phyloP scores from a whole-genome alignment of 1,140 invertebrate species.

The Trichomalopsis sarcophagae region DNA sequence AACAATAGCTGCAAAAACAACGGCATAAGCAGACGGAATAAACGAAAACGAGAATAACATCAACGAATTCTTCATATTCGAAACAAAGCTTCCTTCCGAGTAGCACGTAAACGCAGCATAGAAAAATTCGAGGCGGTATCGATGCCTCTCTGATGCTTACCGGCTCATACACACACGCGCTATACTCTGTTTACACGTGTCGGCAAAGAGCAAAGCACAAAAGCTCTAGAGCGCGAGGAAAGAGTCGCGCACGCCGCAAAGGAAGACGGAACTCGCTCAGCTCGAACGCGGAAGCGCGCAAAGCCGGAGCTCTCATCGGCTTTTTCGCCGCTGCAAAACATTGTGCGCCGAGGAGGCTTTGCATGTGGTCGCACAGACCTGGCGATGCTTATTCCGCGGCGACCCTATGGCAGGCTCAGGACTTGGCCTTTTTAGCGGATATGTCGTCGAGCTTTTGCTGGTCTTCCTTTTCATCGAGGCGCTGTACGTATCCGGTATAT shows the following conservation, averaged over 20 bases:
- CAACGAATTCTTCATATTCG: neutral
- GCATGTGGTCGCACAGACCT: neutral
- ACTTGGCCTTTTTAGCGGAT: neutral
- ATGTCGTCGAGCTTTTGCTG: neutral
- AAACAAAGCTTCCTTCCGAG: neutral
- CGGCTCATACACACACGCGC: too few species aligned
- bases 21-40: neutral
- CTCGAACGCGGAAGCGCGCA: neutral
- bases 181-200: neutral
- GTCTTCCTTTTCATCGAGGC: neutral
- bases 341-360: neutral
- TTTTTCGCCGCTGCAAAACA: neutral
- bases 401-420: neutral
- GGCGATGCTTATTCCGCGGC: neutral
- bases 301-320: neutral
- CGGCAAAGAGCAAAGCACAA: neutral
- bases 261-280: neutral
- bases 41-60: neutral
- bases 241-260: neutral
- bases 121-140: neutral
- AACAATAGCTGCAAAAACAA: slow-evolving; percentile 1
- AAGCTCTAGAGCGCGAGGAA: too few species aligned
- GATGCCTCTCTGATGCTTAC: too few species aligned
- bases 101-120: neutral
- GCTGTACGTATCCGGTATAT: neutral